Evolutionary conservation across 2,113 vertebrate species (phyloP).

Genomic region (Sapayoa aenigma): DNA sequence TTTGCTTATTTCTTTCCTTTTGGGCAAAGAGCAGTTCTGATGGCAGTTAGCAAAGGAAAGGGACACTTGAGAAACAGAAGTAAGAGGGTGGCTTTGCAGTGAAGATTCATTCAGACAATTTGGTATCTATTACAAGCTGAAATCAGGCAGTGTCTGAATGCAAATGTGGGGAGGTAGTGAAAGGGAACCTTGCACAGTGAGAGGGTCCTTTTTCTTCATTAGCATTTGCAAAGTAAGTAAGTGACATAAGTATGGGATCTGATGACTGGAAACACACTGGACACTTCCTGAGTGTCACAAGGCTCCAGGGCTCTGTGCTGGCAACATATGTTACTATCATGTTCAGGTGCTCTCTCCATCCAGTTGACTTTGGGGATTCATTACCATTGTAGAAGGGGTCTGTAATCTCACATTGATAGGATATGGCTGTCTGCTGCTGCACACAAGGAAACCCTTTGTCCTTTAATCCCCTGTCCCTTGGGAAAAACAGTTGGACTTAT

Average conservation of each 20-base stretch:
- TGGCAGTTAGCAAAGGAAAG: background rate
- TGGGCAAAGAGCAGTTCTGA: background rate
- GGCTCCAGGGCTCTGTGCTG: background rate
- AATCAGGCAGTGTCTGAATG: background rate
- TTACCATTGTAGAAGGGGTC: background rate
- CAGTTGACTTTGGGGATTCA: background rate
- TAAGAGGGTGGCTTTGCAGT: background rate
- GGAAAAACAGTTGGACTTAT: background rate
- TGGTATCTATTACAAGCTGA: background rate
- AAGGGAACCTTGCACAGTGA: background rate
- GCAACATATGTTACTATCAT: background rate
- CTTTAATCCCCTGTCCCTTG: background rate
- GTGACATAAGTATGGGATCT: background rate
- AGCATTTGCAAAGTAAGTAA: background rate
- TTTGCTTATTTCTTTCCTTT: background rate
- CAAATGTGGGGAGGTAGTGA: background rate
- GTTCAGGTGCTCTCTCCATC: background rate
- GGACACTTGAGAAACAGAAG: background rate
- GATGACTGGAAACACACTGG: background rate
- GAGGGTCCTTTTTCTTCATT: background rate
- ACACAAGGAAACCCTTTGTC: slow-evolving; percentile 39
- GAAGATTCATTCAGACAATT: background rate
- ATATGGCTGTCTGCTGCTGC: background rate
- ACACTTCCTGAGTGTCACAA: background rate
- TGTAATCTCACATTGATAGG: background rate